Conservation (phyloP, 2,888 invertebrate genomes). For the Syrista parreyssii region DNA sequence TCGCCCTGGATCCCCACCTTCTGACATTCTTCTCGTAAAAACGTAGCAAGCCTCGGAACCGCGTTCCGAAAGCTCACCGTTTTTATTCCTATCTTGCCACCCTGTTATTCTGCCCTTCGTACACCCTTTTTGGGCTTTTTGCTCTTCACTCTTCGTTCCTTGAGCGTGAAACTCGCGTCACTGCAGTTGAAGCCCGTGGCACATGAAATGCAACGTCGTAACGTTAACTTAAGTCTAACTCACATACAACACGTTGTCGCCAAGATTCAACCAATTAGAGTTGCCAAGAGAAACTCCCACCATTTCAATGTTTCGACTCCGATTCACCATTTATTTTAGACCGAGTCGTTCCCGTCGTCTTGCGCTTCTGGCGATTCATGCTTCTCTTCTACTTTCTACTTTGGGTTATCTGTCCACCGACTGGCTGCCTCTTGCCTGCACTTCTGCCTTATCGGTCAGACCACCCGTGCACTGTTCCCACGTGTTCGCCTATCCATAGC, state of each 20-base stretch:
- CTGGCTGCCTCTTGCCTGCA: neutral
- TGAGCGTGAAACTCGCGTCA: neutral
- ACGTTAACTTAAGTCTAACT: neutral
- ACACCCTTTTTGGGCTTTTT: neutral
- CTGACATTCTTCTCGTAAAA: conserved; percentile 1
- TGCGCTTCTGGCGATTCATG: neutral
- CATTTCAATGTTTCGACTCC: conserved; percentile 7
- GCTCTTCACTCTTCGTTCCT: neutral
- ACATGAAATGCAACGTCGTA: neutral
- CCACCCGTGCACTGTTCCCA: neutral
- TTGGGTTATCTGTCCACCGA: neutral
- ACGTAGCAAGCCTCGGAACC: neutral
- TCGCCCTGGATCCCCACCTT: conserved; percentile 22
- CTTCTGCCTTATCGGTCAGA: neutral
- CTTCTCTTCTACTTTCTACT: neutral
- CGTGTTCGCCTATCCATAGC: neutral
- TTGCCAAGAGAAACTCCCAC: neutral
- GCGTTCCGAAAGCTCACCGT: conserved; percentile 27
- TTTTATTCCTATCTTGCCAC: neutral
- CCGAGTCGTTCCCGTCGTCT: neutral
- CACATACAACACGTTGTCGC: neutral
- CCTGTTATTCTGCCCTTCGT: neutral
- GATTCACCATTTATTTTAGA: conserved; percentile 8
- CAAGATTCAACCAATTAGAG: neutral
- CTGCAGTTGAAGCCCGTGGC: neutral